Evolutionary conservation across 2,888 invertebrate genomes (phyloP), one percentile per base, ranked within the genome.

Genomic region (Leptopilina drosophilae): DNA sequence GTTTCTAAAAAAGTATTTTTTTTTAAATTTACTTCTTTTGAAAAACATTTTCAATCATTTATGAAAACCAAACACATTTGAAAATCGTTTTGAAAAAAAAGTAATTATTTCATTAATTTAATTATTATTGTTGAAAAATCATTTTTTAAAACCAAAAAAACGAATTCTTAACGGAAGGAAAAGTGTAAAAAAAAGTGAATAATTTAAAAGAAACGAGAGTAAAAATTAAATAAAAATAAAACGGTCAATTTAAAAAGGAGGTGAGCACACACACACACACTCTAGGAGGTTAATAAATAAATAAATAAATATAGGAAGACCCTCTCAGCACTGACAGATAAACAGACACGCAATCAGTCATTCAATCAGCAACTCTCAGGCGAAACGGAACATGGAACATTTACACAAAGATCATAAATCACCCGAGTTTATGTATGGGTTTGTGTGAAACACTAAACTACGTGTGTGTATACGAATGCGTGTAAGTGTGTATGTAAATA

Each of bases 401-500:
- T 73, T 56, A 73, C 73, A 40, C 33, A 73, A 56, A 73, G 56
- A 73, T 56, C 40, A 73, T 73, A 53, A 73, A 73, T 73, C 73
- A 73, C 26, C 42, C 8, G 73, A 56, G 14, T 73, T 14, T n/a
- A 56, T 56, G 73, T 53, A n/a, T 49, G 9, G 9, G 49, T 49
- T 11, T 49, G 49, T 49, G 49, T 49, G 49, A 49, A 49, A 49
- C 49, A 49, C 12, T 49, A 49, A 49, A 49, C 12, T 49, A 49
- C 11, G 49, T 11, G 49, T 49, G 12, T 49, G 49, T 49, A 11
- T 49, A 11, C 4, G 40, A n/a, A 56, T 73, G 56, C 56, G 42
- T 33, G 33, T 33, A 33, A 33, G 33, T 42, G 7, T 42, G 42
- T 42, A 73, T 82, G 85, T 82, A 83, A 84, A 84, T 80, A 86